Base-by-base conservation (phyloP, 2,888 invertebrate species). In the Tetrapedia diversipes region DNA sequence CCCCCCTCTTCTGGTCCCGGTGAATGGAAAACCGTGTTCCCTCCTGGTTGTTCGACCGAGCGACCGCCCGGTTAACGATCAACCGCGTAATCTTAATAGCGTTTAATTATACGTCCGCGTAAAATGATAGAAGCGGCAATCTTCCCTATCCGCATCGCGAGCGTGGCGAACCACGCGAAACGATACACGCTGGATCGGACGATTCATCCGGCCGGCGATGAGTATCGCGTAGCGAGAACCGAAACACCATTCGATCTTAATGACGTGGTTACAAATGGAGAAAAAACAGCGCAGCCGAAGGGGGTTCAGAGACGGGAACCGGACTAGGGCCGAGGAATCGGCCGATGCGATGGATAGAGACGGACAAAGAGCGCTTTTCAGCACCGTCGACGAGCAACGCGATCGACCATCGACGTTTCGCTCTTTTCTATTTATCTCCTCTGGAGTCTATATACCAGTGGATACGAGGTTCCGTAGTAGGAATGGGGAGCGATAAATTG, bases 181-280 rank as follows among this genome's bases (percentile, higher is more conserved):
- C 64, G 24, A 53, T 32, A 19, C 19, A 60, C n/a, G n/a, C 53
- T 47, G 24, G 57, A 59, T 64, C 57, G 71, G 29, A 29, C 49
- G 64, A 71, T 68, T 41, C 59, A 66, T 66, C 57, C 65, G 64
- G 47, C 16, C 41, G 49, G 10, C 61, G 71, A 71, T 61, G 66
- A 59, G 24, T 64, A 68, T 72, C 61, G 57, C 37, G n/a, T 43
- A 45, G 66, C 72, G 56, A 66, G 70, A 65, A 75, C 71, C 56
- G n/a, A 75, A 75, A 71, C 75, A 53, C 69, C 61, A 24, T 69
- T 75, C 70, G 72, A 72, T 49, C 72, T 72, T 66, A 72, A 67
- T 51, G 66, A 67, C 64, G 56, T 37, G 75, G 47, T 57, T 65
- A 51, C 41, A 8, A 72, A 37, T n/a, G 56, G 24, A 19, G 53